A percentile compares a stretch with the other conserved stretches of the same genome.
Conservation (phyloP, 2,888 invertebrate genomes). For the Epistrophella euchroma region DNA sequence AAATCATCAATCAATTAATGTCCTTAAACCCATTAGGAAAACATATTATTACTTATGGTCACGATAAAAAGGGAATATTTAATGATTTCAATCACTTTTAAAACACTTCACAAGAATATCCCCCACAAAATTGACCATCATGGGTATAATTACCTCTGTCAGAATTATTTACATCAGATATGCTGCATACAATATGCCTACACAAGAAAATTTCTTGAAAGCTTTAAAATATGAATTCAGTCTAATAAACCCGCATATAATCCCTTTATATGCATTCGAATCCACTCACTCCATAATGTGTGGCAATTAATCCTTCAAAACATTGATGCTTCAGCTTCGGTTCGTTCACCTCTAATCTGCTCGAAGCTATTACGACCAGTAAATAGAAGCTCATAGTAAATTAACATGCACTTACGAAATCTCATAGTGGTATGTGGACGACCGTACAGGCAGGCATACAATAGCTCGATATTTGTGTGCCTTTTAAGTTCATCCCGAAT, state of each 20-base stretch:
- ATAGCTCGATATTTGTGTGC: slow-evolving; percentile 7
- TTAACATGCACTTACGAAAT: slow-evolving; percentile 62
- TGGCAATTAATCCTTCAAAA: slow-evolving; percentile 41
- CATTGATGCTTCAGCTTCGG: slow-evolving; percentile 35
- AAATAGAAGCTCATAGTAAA: slow-evolving; percentile 68
- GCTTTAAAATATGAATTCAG: neutral
- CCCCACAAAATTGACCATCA: neutral
- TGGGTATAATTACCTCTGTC: neutral
- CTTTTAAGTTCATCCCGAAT: slow-evolving; percentile 2
- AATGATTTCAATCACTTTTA: neutral
- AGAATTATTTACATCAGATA: neutral
- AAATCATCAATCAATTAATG: neutral
- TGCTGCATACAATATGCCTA: neutral
- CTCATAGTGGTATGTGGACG: slow-evolving; percentile 23
- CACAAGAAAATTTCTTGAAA: neutral
- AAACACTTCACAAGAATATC: neutral
- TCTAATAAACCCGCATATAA: neutral
- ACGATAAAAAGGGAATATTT: neutral
- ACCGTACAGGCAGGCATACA: neutral
- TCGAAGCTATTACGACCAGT: slow-evolving; percentile 50
- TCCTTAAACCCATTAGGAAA: neutral
- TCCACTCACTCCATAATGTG: neutral
- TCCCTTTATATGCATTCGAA: neutral
- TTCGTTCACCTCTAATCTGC: slow-evolving; percentile 57
- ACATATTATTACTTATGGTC: neutral